Percentiles rank a stretch among this genome's conserved stretches.
Evolutionary conservation across 2,888 invertebrate species (phyloP).

Genomic region (Octodonta nipae): DNA sequence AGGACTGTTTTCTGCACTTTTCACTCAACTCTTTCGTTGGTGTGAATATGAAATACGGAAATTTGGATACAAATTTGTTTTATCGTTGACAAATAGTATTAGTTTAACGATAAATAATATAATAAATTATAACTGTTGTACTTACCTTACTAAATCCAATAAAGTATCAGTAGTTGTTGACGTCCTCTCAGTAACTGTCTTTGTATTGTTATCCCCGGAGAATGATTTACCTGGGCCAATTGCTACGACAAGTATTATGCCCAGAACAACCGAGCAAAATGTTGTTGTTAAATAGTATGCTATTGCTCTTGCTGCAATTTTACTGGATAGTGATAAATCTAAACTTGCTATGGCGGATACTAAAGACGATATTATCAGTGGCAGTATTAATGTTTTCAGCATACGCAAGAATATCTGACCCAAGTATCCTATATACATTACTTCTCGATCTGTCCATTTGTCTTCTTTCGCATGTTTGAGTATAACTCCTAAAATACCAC

Average conservation of each 20-base stretch:
- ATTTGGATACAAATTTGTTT: too few species aligned
- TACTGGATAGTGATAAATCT: conserved; percentile 52
- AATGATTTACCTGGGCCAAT: conserved; percentile 47
- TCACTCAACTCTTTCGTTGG: too few species aligned
- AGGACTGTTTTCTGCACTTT: too few species aligned
- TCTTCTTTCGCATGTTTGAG: conserved; percentile 31
- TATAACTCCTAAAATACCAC: conserved; percentile 40
- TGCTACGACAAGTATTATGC: conserved; percentile 52
- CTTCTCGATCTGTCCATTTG: conserved; percentile 43
- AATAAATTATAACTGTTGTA: too few species aligned
- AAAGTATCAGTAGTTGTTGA: conserved; percentile 54
- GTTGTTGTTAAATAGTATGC: conserved; percentile 58
- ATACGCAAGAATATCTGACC: conserved; percentile 56
- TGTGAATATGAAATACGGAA: too few species aligned
- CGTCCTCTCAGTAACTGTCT: conserved; percentile 29
- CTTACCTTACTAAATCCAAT: conserved; percentile 54
- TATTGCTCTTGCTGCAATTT: conserved; percentile 52
- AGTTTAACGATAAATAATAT: too few species aligned
- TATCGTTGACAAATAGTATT: too few species aligned
- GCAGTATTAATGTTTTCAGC: conserved; percentile 60
- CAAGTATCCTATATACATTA: conserved; percentile 44
- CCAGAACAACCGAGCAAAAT: conserved; percentile 52
- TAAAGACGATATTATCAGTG: conserved; percentile 54
- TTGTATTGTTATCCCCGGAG: conserved; percentile 9
- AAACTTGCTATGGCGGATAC: conserved; percentile 56